Percentiles rank a stretch among this genome's conserved stretches.
These are phyloP conservation scores for Anguilla rostrata DNA, from an alignment of 2,113 vertebrate genomes.

Conservation along the genomic window DNA sequence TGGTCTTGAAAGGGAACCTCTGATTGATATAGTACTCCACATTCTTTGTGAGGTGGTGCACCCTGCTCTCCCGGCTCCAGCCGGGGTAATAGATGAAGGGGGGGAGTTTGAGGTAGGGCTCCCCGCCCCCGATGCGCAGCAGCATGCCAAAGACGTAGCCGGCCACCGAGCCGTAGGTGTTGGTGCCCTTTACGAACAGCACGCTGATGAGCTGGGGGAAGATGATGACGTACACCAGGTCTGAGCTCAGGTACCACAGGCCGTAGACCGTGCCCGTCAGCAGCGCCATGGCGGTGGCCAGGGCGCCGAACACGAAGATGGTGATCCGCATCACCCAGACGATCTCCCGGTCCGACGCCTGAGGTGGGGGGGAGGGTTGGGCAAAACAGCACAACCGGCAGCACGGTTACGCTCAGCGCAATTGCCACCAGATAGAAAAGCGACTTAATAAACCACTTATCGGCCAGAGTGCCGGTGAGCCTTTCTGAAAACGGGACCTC, in stretches of 20 bases:
- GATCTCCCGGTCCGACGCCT: conserved; percentile 94
- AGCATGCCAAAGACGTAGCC: conserved; percentile 87
- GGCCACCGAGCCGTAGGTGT: conserved; percentile 90
- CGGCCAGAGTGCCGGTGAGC: not conserved
- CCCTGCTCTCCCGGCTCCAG: conserved; percentile 61
- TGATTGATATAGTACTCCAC: conserved; percentile 78
- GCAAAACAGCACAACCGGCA: conserved; percentile 4
- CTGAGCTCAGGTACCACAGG: conserved; percentile 97
- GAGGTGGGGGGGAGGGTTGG: conserved; percentile 41
- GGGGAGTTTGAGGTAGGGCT: conserved; percentile 88
- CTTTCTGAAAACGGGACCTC: not conserved
- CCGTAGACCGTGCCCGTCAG: conserved; percentile 91
- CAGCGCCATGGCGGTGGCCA: conserved; percentile 93
- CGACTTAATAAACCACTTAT: not conserved
- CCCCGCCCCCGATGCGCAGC: conserved; percentile 89
- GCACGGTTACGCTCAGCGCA: not conserved
- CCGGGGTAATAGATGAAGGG: conserved; percentile 92
- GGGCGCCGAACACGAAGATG: conserved; percentile 87
- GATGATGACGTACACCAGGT: conserved; percentile 96
- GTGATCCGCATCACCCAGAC: conserved; percentile 95
- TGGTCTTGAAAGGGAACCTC: conserved; percentile 90
- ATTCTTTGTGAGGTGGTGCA: conserved; percentile 61
- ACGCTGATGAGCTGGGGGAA: conserved; percentile 95
- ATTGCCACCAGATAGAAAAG: not conserved
- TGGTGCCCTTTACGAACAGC: conserved; percentile 92